Conservation (phyloP, 2,797 vertebrate genomes). For the Crenuchus spilurus region DNA sequence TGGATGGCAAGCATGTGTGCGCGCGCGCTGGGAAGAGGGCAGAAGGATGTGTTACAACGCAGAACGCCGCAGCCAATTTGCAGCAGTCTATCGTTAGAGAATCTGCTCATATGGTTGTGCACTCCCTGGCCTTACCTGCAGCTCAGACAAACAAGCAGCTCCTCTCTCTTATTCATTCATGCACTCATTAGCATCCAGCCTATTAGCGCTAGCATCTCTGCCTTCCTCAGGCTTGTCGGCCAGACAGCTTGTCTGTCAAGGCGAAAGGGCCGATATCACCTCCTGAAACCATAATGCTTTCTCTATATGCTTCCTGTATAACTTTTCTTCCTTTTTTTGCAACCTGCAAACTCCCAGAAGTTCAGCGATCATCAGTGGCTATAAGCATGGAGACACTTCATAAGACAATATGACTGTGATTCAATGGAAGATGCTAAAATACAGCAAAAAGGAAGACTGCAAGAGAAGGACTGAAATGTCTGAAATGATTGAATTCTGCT, state of each 20-base stretch:
- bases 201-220: conserved; percentile 67
- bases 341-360: background rate
- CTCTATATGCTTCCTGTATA: conserved; percentile 50
- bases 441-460: background rate
- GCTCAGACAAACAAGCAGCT: conserved; percentile 39
- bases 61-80: conserved; percentile 53
- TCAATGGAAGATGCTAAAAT: background rate
- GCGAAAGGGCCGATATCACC: conserved; percentile 53
- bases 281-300: conserved; percentile 65
- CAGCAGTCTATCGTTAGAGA: conserved; percentile 31
- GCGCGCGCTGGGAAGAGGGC: conserved; percentile 60
- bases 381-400: background rate
- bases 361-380: background rate
- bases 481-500: background rate
- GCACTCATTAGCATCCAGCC: conserved; percentile 73
- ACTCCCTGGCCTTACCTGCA: conserved; percentile 35
- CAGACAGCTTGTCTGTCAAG: conserved; percentile 68
- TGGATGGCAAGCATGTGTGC: conserved; percentile 37
- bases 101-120: conserved; percentile 19
- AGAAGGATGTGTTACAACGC: conserved; percentile 36
- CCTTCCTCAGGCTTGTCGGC: conserved; percentile 60
- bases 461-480: background rate
- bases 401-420: background rate
- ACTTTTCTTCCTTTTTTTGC: background rate
- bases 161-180: conserved; percentile 64